These are phyloP conservation scores for Phallusia fumigata DNA, from an alignment of 23 tunicate species.

Conservation along the genomic window DNA sequence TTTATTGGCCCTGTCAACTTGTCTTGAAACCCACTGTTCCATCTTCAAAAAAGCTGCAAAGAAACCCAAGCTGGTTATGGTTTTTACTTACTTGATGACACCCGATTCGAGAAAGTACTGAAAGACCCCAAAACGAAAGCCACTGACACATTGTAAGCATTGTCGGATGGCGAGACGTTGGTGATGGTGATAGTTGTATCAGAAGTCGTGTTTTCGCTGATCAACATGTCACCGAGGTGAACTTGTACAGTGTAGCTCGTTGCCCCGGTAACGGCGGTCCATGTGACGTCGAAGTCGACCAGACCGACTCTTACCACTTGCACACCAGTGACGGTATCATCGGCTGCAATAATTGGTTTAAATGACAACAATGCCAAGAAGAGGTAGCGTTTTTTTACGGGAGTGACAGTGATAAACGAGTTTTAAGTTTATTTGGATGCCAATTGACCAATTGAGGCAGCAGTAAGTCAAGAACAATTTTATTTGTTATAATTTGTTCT, in stretches of 20 bases:
- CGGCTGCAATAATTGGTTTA: too few relatives aligned
- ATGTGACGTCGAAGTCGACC: neutral
- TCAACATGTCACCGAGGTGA: neutral
- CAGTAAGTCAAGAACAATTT: too few relatives aligned
- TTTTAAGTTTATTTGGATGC: too few relatives aligned
- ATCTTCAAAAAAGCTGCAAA: neutral
- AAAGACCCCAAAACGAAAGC: constrained; percentile 18
- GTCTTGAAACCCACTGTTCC: too few relatives aligned
- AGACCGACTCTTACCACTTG: neutral
- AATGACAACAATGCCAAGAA: too few relatives aligned
- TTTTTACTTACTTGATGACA: neutral
- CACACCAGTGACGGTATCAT: neutral
- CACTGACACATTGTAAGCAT: constrained; percentile 26
- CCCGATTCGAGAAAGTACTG: neutral
- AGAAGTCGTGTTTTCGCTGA: neutral
- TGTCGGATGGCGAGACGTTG: constrained; percentile 18
- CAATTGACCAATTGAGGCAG: too few relatives aligned
- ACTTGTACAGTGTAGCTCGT: neutral
- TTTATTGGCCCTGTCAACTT: too few relatives aligned
- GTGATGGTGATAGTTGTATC: neutral
- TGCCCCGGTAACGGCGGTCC: neutral
- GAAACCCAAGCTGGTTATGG: neutral
- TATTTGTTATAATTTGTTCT: too few relatives aligned
- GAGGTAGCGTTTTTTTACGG: too few relatives aligned
- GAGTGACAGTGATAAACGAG: too few relatives aligned